These are phyloP conservation scores for Ellobium chinense DNA, from an alignment of 2,888 invertebrate species.

Conservation along the genomic window DNA sequence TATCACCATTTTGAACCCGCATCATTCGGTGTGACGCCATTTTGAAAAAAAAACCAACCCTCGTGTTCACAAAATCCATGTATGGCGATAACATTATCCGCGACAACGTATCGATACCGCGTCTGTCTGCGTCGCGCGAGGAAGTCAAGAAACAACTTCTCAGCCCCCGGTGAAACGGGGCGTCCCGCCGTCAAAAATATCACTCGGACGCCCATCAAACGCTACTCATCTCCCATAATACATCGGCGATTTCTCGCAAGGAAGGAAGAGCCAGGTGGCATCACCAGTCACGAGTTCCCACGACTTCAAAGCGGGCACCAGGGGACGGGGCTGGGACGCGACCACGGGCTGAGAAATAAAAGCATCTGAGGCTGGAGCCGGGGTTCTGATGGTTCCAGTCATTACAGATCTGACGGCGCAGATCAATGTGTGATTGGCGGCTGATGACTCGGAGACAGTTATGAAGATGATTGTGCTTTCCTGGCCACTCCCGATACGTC, in stretches of 20 bases:
- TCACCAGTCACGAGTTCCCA: not conserved
- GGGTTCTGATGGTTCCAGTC: constrained; percentile 26
- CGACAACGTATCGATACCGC: not conserved
- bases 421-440: constrained; percentile 21
- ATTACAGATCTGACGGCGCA: not conserved
- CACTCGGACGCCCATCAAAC: not conserved
- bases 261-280: constrained; percentile 4
- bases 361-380: too few relatives aligned
- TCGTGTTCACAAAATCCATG: too few relatives aligned
- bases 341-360: too few relatives aligned
- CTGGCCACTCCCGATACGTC: not conserved
- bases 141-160: constrained; percentile 19
- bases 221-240: constrained; percentile 31
- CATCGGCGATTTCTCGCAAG: constrained; percentile 11
- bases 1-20: too few relatives aligned
- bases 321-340: not conserved
- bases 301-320: constrained; percentile 27
- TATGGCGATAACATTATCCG: too few relatives aligned
- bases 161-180: not conserved
- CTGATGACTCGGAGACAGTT: not conserved
- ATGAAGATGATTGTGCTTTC: not conserved
- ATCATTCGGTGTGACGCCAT: too few relatives aligned
- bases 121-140: too few relatives aligned
- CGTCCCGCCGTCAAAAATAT: constrained; percentile 4
- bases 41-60: too few relatives aligned